phyloP scores from a whole-genome alignment of 2,888 invertebrate species.

The Congeria kusceri region DNA sequence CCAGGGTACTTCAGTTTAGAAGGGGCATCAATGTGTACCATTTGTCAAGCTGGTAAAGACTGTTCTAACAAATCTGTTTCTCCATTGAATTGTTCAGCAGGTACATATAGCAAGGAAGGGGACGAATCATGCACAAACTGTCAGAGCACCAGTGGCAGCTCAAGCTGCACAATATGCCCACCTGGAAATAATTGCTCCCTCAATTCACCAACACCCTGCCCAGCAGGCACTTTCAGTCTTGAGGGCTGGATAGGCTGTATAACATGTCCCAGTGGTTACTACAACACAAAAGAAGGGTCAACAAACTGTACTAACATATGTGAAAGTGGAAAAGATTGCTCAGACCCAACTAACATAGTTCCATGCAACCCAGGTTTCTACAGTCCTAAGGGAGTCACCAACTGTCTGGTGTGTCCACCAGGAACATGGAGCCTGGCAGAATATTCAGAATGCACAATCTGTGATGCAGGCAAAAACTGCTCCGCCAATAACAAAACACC shows the following conservation, averaged over 20 bases:
- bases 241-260: slow-evolving; percentile 74
- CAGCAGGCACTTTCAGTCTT: slow-evolving; percentile 76
- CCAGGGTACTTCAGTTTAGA: slow-evolving; percentile 44
- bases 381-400: slow-evolving; percentile 38
- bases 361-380: slow-evolving; percentile 62
- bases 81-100: slow-evolving; percentile 35
- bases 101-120: slow-evolving; percentile 64
- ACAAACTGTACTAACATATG: slow-evolving; percentile 70
- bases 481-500: slow-evolving; percentile 62
- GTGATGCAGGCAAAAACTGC: slow-evolving; percentile 76
- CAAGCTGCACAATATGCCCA: slow-evolving; percentile 48
- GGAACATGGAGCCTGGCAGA: slow-evolving; percentile 69
- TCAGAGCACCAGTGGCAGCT: slow-evolving; percentile 49
- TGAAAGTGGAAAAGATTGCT: slow-evolving; percentile 76
- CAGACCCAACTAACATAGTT: slow-evolving; percentile 56
- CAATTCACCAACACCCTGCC: slow-evolving; percentile 70
- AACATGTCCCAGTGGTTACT: slow-evolving; percentile 69
- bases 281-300: slow-evolving; percentile 59
- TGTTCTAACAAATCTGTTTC: slow-evolving; percentile 26
- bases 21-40: slow-evolving; percentile 35
- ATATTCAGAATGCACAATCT: slow-evolving; percentile 71
- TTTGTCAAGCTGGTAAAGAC: slow-evolving; percentile 49
- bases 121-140: slow-evolving; percentile 52
- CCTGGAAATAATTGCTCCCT: slow-evolving; percentile 57
- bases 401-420: slow-evolving; percentile 38